phyloP scores from a whole-genome alignment of 2,888 invertebrate genomes.

The Scaptomyza parva region DNA sequence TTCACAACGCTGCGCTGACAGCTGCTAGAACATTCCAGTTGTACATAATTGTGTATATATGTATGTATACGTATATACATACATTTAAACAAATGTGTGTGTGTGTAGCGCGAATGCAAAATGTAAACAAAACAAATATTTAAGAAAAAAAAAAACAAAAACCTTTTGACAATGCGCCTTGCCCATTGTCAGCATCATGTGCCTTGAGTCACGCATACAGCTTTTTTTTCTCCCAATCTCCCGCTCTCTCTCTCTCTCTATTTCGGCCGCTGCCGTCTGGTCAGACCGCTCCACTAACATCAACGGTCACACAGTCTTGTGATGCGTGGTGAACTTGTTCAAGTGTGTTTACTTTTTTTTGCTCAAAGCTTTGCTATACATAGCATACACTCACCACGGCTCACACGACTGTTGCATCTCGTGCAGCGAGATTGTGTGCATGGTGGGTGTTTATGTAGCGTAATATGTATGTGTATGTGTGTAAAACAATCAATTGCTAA shows the following conservation, averaged over 20 bases:
- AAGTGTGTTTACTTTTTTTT: conserved; percentile 15
- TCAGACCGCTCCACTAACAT: background rate
- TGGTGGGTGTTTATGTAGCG: conserved; percentile 9
- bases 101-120: conserved; percentile 41
- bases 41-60: background rate
- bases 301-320: conserved; percentile 23
- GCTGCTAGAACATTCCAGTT: conserved; percentile 67
- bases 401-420: conserved; percentile 59
- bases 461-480: conserved; percentile 3
- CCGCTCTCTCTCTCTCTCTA: conserved; percentile 3
- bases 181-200: conserved; percentile 45
- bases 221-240: conserved; percentile 17
- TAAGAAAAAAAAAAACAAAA: conserved; percentile 31
- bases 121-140: conserved; percentile 53
- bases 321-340: conserved; percentile 51
- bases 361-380: conserved; percentile 9
- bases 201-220: conserved; percentile 65
- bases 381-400: conserved; percentile 46
- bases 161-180: conserved; percentile 25
- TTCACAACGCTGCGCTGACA: conserved; percentile 73
- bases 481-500: conserved; percentile 29
- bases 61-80: background rate
- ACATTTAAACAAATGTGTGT: conserved; percentile 9
- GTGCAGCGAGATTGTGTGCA: conserved; percentile 54
- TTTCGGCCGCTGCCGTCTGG: conserved; percentile 1